phyloP scores from a whole-genome alignment of 2,797 vertebrate genomes.

The Sebastiscus tertius region DNA sequence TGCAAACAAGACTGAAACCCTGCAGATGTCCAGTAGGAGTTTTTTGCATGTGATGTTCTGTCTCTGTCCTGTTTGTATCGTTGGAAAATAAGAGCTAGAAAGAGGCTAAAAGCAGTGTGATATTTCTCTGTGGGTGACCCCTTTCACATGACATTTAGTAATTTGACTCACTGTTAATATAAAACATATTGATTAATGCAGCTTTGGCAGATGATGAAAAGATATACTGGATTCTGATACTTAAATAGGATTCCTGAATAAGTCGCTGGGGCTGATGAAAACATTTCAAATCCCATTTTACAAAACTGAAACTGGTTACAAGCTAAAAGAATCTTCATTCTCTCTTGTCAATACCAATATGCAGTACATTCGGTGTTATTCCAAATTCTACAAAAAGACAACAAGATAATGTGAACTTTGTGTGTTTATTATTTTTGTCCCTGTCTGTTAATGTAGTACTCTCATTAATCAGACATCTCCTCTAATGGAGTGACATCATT shows the following conservation, averaged over 20 bases:
- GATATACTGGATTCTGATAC: neutral
- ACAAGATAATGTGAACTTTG: neutral
- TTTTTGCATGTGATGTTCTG: neutral
- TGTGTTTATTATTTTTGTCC: neutral
- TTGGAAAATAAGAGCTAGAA: neutral
- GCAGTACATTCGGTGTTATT: neutral
- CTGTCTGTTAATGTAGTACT: neutral
- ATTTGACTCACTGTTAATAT: neutral
- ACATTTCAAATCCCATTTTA: conserved; percentile 1
- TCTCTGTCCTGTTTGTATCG: neutral
- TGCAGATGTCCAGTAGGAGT: neutral
- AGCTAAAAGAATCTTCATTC: neutral
- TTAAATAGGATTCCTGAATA: neutral
- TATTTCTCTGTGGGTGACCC: neutral
- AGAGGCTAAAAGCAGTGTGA: neutral
- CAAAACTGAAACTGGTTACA: neutral
- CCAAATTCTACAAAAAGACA: neutral
- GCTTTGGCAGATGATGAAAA: conserved; percentile 1
- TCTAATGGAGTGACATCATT: conserved; percentile 46
- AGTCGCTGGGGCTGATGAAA: neutral
- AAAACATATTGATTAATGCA: conserved; percentile 7
- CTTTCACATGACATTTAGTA: neutral
- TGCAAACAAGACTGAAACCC: conserved; percentile 5
- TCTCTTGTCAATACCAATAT: neutral
- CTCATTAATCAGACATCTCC: conserved; percentile 13